phyloP scores from a whole-genome alignment of 2,797 vertebrate species.

The Molossus molossus region DNA sequence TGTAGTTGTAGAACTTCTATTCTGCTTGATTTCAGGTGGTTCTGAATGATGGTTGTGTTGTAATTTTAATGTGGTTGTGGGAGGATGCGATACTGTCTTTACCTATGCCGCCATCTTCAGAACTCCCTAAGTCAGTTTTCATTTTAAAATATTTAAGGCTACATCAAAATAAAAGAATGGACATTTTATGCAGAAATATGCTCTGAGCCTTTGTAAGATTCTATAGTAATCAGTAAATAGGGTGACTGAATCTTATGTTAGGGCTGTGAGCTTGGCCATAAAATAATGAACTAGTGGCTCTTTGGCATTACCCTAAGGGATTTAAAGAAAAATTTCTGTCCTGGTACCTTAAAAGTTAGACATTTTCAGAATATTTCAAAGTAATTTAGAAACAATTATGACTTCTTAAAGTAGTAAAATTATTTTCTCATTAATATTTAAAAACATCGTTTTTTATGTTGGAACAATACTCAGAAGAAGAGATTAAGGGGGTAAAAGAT shows the following conservation, averaged over 20 bases:
- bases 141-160: neutral
- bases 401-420: neutral
- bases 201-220: neutral
- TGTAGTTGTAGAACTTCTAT: too few species aligned
- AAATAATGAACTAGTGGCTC: neutral
- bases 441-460: slow-evolving; percentile 1
- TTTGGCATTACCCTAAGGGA: neutral
- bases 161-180: neutral
- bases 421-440: neutral
- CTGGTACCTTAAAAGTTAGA: slow-evolving; percentile 20
- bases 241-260: neutral
- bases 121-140: neutral
- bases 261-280: neutral
- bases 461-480: slow-evolving; percentile 21
- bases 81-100: too few species aligned
- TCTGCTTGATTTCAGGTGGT: too few species aligned
- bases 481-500: neutral
- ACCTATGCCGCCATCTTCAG: too few species aligned
- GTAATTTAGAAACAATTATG: slow-evolving; percentile 31
- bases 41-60: too few species aligned
- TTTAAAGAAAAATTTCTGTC: neutral
- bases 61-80: too few species aligned
- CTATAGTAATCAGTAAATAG: neutral
- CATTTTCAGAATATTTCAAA: slow-evolving; percentile 39
- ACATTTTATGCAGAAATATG: neutral